phyloP scores from a whole-genome alignment of 2,113 vertebrate species.

The Aleadryas rufinucha region DNA sequence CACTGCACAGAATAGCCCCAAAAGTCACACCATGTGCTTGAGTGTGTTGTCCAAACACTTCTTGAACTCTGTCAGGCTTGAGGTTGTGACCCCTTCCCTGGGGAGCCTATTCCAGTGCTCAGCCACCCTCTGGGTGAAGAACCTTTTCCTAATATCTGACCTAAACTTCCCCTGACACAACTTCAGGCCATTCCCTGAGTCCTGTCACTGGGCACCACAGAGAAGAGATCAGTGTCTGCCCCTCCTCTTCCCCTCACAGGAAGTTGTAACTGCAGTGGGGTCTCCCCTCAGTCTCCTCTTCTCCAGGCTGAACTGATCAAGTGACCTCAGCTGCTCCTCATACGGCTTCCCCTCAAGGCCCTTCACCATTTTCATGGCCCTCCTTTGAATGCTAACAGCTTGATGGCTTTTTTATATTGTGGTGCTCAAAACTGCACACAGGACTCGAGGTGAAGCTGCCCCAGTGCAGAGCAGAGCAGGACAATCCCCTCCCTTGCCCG shows the following conservation, averaged over 20 bases:
- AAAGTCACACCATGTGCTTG: not conserved
- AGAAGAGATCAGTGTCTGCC: not conserved
- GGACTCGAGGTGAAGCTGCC: rapidly evolving
- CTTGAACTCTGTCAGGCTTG: not conserved
- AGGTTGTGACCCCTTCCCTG: not conserved
- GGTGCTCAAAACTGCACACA: rapidly evolving
- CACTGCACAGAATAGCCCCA: not conserved
- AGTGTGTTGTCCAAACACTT: not conserved
- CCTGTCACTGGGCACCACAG: not conserved
- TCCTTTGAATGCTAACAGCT: not conserved
- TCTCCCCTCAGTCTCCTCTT: not conserved
- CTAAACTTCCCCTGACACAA: not conserved
- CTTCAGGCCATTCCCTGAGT: not conserved
- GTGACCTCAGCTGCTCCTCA: not conserved
- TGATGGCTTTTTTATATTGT: not conserved
- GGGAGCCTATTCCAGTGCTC: not conserved
- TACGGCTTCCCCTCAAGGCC: not conserved
- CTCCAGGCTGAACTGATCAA: not conserved
- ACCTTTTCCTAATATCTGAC: not conserved
- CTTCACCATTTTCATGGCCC: not conserved
- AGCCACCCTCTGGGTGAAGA: not conserved
- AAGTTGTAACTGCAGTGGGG: not conserved
- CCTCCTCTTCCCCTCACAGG: not conserved
- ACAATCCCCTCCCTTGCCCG: not conserved
- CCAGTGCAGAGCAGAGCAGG: not conserved